These are phyloP conservation scores for Neostethus bicornis DNA, from an alignment of 2,797 vertebrate species.

Conservation along the genomic window DNA sequence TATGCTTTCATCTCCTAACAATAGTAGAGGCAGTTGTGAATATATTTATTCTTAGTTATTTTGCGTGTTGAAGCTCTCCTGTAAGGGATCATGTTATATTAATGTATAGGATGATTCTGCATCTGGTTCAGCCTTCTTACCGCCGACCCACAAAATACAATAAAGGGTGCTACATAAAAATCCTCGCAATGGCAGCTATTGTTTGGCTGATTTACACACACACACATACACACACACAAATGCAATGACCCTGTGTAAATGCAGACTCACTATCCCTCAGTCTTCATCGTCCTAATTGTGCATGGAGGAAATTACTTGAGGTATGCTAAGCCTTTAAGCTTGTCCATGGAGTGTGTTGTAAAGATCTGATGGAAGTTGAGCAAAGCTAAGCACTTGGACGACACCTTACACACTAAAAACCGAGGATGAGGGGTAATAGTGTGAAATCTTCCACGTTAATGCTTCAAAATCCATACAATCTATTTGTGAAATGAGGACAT, in stretches of 20 bases:
- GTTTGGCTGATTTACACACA: slow-evolving; percentile 33
- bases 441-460: slow-evolving; percentile 62
- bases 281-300: slow-evolving; percentile 45
- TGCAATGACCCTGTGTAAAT: slow-evolving; percentile 33
- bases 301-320: slow-evolving; percentile 61
- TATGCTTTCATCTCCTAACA: slow-evolving; percentile 79
- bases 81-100: slow-evolving; percentile 83
- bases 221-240: slow-evolving; percentile 22
- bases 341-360: slow-evolving; percentile 41
- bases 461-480: slow-evolving; percentile 66
- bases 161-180: slow-evolving; percentile 79
- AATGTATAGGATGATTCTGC: slow-evolving; percentile 84
- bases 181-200: slow-evolving; percentile 29
- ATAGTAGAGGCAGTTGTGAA: slow-evolving; percentile 83
- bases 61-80: slow-evolving; percentile 83
- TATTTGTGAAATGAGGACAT: slow-evolving; percentile 62
- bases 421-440: slow-evolving; percentile 51
- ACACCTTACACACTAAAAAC: slow-evolving; percentile 33
- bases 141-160: slow-evolving; percentile 78
- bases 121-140: slow-evolving; percentile 84
- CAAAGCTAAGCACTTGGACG: slow-evolving; percentile 47
- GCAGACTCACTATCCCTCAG: slow-evolving; percentile 27
- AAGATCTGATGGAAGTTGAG: slow-evolving; percentile 60
- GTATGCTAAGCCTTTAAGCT: slow-evolving; percentile 51
- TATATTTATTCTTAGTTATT: slow-evolving; percentile 89